phyloP scores from a whole-genome alignment of 2,888 invertebrate species.

The Flexamia atlantica region DNA sequence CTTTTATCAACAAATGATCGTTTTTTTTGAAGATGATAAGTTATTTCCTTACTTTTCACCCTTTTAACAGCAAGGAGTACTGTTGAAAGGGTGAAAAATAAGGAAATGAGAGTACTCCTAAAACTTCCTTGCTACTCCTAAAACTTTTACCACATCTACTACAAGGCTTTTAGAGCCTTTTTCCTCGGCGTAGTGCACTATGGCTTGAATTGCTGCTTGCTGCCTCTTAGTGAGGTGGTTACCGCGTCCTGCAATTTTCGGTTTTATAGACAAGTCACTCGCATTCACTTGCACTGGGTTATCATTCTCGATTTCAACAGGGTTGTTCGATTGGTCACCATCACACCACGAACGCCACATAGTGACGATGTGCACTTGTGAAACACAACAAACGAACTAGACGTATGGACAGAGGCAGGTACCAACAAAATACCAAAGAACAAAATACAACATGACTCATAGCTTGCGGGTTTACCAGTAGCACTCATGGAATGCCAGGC shows the following conservation, averaged over 20 bases:
- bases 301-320: not conserved
- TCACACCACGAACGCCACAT: slow-evolving; percentile 26
- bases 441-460: no score
- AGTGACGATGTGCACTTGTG: not conserved
- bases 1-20: not conserved
- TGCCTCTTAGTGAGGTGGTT: slow-evolving; percentile 32
- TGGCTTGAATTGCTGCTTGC: not conserved
- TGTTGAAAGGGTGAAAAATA: no score
- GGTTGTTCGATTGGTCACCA: not conserved
- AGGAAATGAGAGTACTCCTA: no score
- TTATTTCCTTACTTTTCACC: no score
- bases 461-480: no score
- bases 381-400: not conserved
- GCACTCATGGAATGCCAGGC: no score
- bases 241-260: not conserved
- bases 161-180: slow-evolving; percentile 32
- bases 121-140: not conserved
- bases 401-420: not conserved
- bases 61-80: no score
- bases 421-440: no score
- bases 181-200: slow-evolving; percentile 8
- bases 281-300: not conserved
- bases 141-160: slow-evolving; percentile 24
- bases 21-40: not conserved
- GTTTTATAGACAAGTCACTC: not conserved